Percentiles rank a stretch among this genome's conserved stretches.
These are phyloP conservation scores for Megalurothrips usitatus DNA, from an alignment of 2,888 invertebrate genomes.

Conservation along the genomic window DNA sequence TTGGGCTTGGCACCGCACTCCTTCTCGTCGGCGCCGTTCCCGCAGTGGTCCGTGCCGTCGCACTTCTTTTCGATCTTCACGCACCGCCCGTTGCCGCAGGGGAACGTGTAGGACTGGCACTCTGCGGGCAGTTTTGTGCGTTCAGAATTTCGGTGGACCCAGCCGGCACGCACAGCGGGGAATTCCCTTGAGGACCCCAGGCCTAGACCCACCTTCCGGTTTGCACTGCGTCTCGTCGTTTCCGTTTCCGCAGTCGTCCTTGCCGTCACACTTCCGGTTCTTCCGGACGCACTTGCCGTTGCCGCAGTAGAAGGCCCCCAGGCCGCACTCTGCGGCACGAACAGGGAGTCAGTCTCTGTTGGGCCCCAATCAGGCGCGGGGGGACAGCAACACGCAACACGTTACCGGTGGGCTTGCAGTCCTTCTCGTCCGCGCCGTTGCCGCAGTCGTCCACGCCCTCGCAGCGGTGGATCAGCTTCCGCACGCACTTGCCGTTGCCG, in stretches of 20 bases:
- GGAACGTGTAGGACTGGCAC: conserved; percentile 24
- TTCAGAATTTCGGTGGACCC: no score
- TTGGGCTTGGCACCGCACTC: conserved; percentile 50
- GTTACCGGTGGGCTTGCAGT: conserved; percentile 50
- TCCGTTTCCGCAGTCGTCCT: conserved; percentile 64
- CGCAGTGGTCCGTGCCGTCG: conserved; percentile 23
- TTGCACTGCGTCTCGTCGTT: conserved; percentile 25
- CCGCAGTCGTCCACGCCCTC: conserved; percentile 62
- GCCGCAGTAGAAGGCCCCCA: conserved; percentile 61
- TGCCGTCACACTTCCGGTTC: conserved; percentile 62
- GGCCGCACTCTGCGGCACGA: conserved; percentile 55
- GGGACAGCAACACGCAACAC: no score
- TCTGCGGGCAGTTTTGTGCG: neutral
- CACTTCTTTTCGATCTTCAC: conserved; percentile 20
- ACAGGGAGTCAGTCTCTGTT: neutral
- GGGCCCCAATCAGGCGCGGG: no score
- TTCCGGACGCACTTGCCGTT: conserved; percentile 59
- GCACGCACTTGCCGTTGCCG: conserved; percentile 9
- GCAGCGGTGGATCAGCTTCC: conserved; percentile 50
- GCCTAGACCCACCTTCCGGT: neutral
- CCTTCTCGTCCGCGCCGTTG: conserved; percentile 68
- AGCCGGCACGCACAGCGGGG: no score
- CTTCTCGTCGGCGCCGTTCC: conserved; percentile 61
- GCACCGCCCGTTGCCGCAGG: conserved; percentile 14
- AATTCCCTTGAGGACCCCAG: neutral